Evolutionary conservation across 2,113 vertebrate genomes (phyloP), one percentile per base, ranked within the genome.

Genomic region (Gobius niger): DNA sequence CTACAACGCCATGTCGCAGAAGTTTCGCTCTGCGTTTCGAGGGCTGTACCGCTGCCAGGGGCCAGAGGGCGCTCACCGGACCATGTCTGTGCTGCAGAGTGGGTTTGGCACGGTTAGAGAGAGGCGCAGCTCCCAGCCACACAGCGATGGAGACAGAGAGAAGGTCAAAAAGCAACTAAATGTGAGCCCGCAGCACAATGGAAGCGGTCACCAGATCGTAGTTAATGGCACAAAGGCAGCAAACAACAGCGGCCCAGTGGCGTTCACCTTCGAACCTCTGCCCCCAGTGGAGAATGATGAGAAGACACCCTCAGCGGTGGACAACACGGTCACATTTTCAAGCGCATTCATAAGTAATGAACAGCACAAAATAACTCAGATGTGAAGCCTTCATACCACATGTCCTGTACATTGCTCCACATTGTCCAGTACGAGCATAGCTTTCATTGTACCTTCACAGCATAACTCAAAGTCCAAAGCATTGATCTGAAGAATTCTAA

Each of bases 1-100:
- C 62, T 94, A 94, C 85, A 94, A 94, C 65, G 90, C 91, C 63
- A 93, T 92, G 94, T 95, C 93, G 7, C 92, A 90, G 88, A 94
- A 93, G 86, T 94, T 95, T 70, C 90, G 88, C 63, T 88, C 73
- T 0, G 94, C 93, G 3, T 94, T 94, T 63, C 81, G 85, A 0
- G 77, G 53, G 4, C 88, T 95, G 41, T 95, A 93, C 87, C 82
- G 81, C 2, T 93, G 93, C 41, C 59, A 83, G 41, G 61, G 46
- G 0, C 77, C 63, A 8, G 87, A 85, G 0, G 71, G 41, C 2
- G 83, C 83, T 9, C 82, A 80, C 14, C 79, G 67, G 8, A 79
- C 73, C 0, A 71, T 88, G 13, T 89, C 85, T 0, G 18, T 77
- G 11, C 52, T 88, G 54, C 88, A 88, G 6, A 63, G 83, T 0